Base-by-base conservation (phyloP, 2,113 vertebrate species). In the Eonycteris spelaea region DNA sequence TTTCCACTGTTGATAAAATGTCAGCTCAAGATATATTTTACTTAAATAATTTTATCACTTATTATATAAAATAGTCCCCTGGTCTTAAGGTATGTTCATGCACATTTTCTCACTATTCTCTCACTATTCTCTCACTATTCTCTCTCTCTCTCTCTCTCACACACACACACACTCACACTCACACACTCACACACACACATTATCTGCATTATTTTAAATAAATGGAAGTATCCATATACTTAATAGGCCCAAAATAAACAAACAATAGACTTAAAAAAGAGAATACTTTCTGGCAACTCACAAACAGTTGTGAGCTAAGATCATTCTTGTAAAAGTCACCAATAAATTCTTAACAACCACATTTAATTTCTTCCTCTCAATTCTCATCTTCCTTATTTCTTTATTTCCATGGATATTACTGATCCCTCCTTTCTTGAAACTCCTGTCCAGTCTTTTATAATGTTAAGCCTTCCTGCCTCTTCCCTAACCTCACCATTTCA, bases 21-120 rank as follows among this genome's bases (percentile, higher is more conserved):
- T 78, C 87, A 97, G 7, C 8, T 74, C 55, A 82, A 86, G 30
- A 45, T 78, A 53, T 45, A 71, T 48, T 84, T 61, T 77, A 35
- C 24, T 91, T 73, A 91, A 88, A 85, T 93, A 93, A 95, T 68
- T 80, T 87, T 78, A 89, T 74, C 35, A 40, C 24, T 70, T 67
- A 55, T 79, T 65, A 79, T 65, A 48, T 91, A 87, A 78, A 90
- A 70, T 0, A 48, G 26, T 88, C 19, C 53, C 18, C 33, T 88
- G 18, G 19, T 57, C 33, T 48, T 12, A 84, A 73, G 26, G 35
- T 6, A 1, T 24, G 24, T 3, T 51, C 48, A 10, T 3, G 24
- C 7, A 22, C 55, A 51, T 40, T 40, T 6, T 3, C n/a, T 40
- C 14, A 6, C 40, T 40, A 40, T 40, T 53, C 9, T 3, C n/a